A percentile compares a stretch with the other conserved stretches of the same genome.
These are phyloP conservation scores for Drosophila aldrichi DNA, from an alignment of 2,888 invertebrate species.

Conservation along the genomic window DNA sequence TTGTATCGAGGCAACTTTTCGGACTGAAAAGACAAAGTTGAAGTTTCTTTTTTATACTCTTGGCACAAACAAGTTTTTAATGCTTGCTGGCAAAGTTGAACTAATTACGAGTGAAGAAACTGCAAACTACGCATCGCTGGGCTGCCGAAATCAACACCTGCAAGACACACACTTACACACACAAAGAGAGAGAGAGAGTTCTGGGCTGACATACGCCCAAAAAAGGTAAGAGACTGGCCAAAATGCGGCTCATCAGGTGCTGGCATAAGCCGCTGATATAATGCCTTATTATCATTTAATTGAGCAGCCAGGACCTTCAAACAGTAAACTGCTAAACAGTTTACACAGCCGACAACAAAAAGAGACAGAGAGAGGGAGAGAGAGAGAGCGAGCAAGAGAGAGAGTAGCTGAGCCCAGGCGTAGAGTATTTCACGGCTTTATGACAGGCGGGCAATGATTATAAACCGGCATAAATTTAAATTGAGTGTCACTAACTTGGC, in stretches of 20 bases:
- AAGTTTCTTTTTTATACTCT: background rate
- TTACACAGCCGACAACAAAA: constrained; percentile 43
- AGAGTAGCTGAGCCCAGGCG: background rate
- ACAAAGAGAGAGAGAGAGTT: too few relatives aligned
- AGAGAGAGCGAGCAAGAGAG: background rate
- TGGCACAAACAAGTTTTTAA: constrained; percentile 24
- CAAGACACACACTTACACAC: background rate
- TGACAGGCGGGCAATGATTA: constrained; percentile 67
- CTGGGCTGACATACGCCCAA: background rate
- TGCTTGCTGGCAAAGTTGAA: constrained; percentile 27
- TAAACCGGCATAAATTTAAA: constrained; percentile 74
- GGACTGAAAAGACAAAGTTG: constrained; percentile 8
- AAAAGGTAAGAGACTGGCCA: background rate
- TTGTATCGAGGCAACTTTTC: background rate
- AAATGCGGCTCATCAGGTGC: constrained; percentile 45
- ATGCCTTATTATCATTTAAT: constrained; percentile 68
- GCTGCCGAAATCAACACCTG: constrained; percentile 38
- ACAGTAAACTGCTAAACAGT: constrained; percentile 61
- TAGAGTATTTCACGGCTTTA: constrained; percentile 53
- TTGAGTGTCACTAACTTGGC: constrained; percentile 71
- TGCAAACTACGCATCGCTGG: constrained; percentile 29
- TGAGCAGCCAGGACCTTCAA: constrained; percentile 51
- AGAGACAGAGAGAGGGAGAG: background rate
- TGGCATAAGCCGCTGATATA: constrained; percentile 49
- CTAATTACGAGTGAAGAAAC: constrained; percentile 28